Evolutionary conservation across 2,113 vertebrate species (phyloP).

Genomic region (Elachura formosa): DNA sequence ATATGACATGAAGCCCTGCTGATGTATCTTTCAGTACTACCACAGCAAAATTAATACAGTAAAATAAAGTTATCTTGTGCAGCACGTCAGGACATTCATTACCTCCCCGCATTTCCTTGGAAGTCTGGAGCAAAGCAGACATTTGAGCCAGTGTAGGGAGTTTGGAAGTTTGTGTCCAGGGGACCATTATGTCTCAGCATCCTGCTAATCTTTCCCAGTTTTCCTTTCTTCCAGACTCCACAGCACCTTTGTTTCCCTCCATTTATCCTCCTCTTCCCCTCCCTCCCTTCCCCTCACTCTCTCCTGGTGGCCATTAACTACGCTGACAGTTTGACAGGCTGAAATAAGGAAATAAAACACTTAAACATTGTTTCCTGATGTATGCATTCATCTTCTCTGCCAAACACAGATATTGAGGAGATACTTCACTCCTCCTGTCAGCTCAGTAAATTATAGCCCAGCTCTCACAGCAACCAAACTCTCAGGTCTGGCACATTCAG

Average conservation of each 20-base stretch:
- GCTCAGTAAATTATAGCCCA: conserved; percentile 81
- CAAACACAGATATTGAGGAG: conserved; percentile 85
- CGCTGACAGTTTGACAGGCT: conserved; percentile 81
- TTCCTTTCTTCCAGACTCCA: conserved; percentile 50
- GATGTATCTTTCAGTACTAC: neutral
- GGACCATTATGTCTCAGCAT: neutral
- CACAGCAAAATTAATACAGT: neutral
- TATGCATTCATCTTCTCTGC: conserved; percentile 88
- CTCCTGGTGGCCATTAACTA: conserved; percentile 78
- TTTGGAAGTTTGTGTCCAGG: neutral
- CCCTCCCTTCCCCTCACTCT: conserved; percentile 48
- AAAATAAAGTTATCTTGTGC: neutral
- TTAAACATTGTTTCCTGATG: conserved; percentile 83
- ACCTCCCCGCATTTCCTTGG: neutral
- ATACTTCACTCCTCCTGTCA: conserved; percentile 86
- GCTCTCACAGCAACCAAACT: conserved; percentile 32
- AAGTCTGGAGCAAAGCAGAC: neutral
- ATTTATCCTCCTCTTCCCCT: conserved; percentile 47
- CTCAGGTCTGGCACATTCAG: neutral
- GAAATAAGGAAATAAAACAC: conserved; percentile 85
- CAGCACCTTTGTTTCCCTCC: conserved; percentile 66
- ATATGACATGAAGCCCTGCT: neutral
- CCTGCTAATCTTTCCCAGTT: conserved; percentile 14
- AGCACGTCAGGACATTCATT: rapidly evolving
- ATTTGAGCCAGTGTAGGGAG: neutral